Conservation (phyloP, 2,888 invertebrate species). For the Torymus aiolomorphi region DNA sequence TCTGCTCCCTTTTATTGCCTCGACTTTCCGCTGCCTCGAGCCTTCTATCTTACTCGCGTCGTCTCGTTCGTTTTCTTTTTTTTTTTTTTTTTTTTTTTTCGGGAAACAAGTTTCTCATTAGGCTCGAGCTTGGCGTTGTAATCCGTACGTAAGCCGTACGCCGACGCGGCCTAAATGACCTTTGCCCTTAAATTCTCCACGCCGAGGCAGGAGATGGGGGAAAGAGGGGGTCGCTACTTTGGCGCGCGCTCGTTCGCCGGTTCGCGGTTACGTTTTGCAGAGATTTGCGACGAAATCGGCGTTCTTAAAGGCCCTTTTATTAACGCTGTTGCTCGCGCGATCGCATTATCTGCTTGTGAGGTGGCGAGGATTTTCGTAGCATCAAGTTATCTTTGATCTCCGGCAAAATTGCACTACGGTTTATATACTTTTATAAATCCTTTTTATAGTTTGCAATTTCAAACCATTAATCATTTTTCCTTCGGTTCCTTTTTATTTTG, state of each 20-base stretch:
- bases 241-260: not conserved
- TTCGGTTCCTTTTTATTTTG: too few relatives aligned
- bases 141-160: not conserved
- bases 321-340: not conserved
- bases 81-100: not conserved
- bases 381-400: too few relatives aligned
- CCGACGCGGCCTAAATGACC: conserved; percentile 6
- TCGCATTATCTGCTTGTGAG: not conserved
- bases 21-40: conserved; percentile 14
- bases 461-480: too few relatives aligned
- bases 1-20: conserved; percentile 4
- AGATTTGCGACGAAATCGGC: not conserved
- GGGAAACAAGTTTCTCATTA: conserved; percentile 42
- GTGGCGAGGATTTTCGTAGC: not conserved
- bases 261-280: not conserved
- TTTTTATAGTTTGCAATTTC: too few relatives aligned
- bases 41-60: not conserved
- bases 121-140: not conserved
- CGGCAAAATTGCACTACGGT: too few relatives aligned
- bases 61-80: not conserved
- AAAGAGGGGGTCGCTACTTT: not conserved
- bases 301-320: conserved; percentile 4
- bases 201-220: not conserved
- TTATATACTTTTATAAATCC: too few relatives aligned
- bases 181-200: not conserved